Conservation (phyloP, 2,113 vertebrate species). For the Cairina moschata region DNA sequence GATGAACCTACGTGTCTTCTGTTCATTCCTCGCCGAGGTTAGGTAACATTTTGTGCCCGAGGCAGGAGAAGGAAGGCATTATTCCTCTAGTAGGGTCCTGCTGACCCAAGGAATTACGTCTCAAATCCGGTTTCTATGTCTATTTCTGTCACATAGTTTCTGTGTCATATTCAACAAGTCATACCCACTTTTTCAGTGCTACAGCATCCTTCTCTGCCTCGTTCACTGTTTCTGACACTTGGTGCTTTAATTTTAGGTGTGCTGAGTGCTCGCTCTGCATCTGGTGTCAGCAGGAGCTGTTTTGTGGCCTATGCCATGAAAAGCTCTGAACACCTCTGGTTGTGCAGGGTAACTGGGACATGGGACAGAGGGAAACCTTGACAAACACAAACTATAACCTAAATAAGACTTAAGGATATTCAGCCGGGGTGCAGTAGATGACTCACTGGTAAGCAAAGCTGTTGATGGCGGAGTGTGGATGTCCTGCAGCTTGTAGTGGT, state of each 20-base stretch:
- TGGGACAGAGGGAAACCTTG: background rate
- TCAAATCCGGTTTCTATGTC: background rate
- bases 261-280: background rate
- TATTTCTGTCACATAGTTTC: background rate
- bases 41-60: background rate
- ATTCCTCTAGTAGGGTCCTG: background rate
- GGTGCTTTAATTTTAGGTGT: background rate
- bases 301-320: rapidly evolving
- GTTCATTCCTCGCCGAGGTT: background rate
- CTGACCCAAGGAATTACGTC: background rate
- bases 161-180: background rate
- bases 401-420: rapidly evolving
- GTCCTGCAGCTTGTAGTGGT: background rate
- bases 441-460: rapidly evolving
- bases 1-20: too few species aligned
- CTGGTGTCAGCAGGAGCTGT: background rate
- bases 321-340: background rate
- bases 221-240: background rate
- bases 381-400: rapidly evolving
- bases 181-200: background rate
- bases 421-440: rapidly evolving
- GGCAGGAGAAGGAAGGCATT: background rate
- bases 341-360: rapidly evolving
- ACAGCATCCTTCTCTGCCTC: background rate
- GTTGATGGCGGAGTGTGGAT: background rate